phyloP scores from a whole-genome alignment of 2,888 invertebrate species.

The Trachelus troglodyta region DNA sequence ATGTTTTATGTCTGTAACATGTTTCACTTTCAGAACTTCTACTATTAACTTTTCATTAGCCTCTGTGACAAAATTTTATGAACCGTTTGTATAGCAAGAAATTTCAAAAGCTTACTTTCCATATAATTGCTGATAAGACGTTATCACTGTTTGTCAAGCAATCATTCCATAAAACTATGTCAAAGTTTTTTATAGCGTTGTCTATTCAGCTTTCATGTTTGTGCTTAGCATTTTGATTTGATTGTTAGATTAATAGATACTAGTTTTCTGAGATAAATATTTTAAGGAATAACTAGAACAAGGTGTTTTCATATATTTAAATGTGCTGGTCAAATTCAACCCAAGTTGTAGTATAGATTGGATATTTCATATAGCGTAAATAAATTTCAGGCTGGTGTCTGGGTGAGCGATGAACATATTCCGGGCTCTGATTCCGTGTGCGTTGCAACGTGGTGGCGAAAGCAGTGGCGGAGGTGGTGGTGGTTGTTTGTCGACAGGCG shows the following conservation, averaged over 20 bases:
- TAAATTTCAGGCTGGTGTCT: conserved; percentile 68
- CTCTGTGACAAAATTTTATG: background rate
- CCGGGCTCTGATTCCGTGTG: conserved; percentile 71
- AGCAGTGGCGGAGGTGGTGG: conserved; percentile 48
- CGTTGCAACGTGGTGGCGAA: conserved; percentile 69
- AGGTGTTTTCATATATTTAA: background rate
- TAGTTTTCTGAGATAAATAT: background rate
- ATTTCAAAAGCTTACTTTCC: background rate
- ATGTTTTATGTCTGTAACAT: background rate
- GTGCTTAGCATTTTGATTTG: background rate
- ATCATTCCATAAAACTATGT: background rate
- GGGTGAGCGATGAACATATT: conserved; percentile 73
- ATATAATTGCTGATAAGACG: background rate
- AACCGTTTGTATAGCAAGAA: background rate
- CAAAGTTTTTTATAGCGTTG: background rate
- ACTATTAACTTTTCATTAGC: background rate
- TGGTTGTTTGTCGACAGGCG: conserved; percentile 28
- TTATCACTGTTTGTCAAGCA: background rate
- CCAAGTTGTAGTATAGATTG: background rate
- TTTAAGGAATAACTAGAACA: background rate
- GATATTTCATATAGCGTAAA: conserved; percentile 5
- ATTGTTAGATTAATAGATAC: background rate
- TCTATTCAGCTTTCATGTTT: background rate
- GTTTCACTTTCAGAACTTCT: background rate
- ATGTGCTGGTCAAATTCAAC: background rate